Evolutionary conservation across 2,113 vertebrate genomes (phyloP).

Genomic region (Hucho hucho): DNA sequence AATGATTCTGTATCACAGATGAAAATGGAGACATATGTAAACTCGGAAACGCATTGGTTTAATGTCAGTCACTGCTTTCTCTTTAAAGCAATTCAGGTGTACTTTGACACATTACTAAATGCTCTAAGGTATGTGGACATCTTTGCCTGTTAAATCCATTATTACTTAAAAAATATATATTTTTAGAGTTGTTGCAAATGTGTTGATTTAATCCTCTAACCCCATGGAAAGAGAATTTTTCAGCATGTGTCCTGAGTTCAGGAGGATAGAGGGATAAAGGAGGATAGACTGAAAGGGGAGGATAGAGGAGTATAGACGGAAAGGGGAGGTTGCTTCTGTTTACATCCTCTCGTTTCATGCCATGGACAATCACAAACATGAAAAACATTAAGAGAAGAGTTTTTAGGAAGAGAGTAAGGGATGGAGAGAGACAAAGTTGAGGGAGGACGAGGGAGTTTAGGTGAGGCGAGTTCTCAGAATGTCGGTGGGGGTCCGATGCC

Average conservation of each 20-base stretch:
- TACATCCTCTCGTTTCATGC: too few species aligned
- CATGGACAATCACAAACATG: too few species aligned
- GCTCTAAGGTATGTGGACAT: not conserved
- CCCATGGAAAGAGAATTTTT: too few species aligned
- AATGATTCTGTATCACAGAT: too few species aligned
- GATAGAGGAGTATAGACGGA: too few species aligned
- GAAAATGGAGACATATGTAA: too few species aligned
- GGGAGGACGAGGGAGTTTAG: not conserved
- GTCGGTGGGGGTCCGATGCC: too few species aligned
- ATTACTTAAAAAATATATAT: too few species aligned
- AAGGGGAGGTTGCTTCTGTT: not conserved
- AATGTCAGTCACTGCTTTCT: not conserved
- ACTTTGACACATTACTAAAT: not conserved
- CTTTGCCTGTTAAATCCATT: not conserved
- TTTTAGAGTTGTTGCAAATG: too few species aligned
- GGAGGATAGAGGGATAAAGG: not conserved
- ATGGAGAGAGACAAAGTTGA: not conserved
- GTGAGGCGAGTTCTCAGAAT: not conserved
- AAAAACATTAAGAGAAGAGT: conserved; percentile 1
- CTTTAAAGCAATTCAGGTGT: not conserved
- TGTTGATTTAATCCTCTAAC: too few species aligned
- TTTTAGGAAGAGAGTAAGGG: not conserved
- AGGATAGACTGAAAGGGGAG: not conserved
- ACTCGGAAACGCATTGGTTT: too few species aligned
- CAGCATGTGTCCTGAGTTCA: not conserved